A percentile compares a stretch with the other conserved stretches of the same genome.
These are phyloP conservation scores for Thymelicus sylvestris DNA, from an alignment of 2,888 invertebrate genomes.

Conservation along the genomic window DNA sequence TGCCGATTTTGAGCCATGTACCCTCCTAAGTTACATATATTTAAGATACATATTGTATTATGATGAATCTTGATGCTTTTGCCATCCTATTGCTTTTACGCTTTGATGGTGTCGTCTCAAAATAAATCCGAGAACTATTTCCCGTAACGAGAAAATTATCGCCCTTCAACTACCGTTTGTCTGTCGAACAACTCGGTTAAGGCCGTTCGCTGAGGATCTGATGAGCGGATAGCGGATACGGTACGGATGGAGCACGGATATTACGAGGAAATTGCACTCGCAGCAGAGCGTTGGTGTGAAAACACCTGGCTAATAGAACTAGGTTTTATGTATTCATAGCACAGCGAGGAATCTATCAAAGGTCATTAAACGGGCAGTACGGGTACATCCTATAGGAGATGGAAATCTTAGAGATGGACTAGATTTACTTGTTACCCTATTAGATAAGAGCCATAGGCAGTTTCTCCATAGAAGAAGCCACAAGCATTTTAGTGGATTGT, in stretches of 20 bases:
- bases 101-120: too few relatives aligned
- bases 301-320: conserved; percentile 25
- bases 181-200: not conserved
- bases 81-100: too few relatives aligned
- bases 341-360: conserved; percentile 6
- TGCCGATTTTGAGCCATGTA: too few relatives aligned
- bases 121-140: not conserved
- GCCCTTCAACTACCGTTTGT: not conserved
- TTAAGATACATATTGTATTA: too few relatives aligned
- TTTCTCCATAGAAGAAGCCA: too few relatives aligned
- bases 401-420: not conserved
- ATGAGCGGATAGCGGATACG: conserved; percentile 26
- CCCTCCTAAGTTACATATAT: too few relatives aligned
- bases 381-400: not conserved
- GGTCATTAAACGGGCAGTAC: not conserved
- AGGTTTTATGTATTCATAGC: conserved; percentile 3
- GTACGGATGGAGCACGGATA: conserved; percentile 33
- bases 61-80: too few relatives aligned
- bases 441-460: too few relatives aligned
- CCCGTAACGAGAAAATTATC: not conserved
- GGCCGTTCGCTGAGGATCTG: not conserved
- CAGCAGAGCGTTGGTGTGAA: conserved; percentile 11
- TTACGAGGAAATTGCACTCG: conserved; percentile 35
- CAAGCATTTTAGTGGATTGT: too few relatives aligned
- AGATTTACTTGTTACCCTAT: too few relatives aligned